Evolutionary conservation across 2,113 vertebrate genomes (phyloP).

Genomic region (Mesocricetus auratus): DNA sequence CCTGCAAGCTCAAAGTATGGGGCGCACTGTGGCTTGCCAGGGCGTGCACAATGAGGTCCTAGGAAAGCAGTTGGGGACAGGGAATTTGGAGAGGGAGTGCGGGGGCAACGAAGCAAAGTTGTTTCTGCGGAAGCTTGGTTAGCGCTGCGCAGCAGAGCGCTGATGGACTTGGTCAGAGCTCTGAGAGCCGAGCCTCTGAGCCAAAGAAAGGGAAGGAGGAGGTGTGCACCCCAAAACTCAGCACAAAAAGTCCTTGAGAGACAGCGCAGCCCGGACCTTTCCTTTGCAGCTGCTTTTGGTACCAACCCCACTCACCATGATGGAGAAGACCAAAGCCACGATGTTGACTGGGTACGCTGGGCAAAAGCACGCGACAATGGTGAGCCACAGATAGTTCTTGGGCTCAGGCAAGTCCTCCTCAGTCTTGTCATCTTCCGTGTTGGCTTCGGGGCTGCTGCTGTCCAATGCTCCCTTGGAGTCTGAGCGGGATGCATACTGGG

Average conservation of each 20-base stretch:
- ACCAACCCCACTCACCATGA: constrained; percentile 89
- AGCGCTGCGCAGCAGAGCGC: neutral
- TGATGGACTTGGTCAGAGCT: neutral
- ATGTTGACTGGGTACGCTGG: constrained; percentile 93
- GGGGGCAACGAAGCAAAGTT: neutral
- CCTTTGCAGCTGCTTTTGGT: neutral
- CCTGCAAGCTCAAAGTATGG: neutral
- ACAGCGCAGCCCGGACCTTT: rapidly evolving
- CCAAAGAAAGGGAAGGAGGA: neutral
- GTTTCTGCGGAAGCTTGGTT: neutral
- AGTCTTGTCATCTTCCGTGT: constrained; percentile 85
- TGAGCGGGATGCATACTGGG: constrained; percentile 81
- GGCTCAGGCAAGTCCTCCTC: constrained; percentile 83
- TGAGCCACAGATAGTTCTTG: constrained; percentile 90
- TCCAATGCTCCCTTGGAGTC: constrained; percentile 88
- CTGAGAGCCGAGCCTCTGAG: neutral
- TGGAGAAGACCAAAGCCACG: constrained; percentile 91
- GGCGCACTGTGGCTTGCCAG: neutral
- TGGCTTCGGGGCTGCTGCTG: constrained; percentile 86
- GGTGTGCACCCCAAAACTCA: too few species aligned
- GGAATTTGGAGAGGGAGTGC: neutral
- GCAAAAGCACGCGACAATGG: constrained; percentile 93
- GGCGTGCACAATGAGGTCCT: neutral
- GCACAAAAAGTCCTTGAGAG: rapidly evolving
- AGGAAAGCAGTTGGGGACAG: neutral